A percentile compares a stretch with the other conserved stretches of the same genome.
Evolutionary conservation across 2,888 invertebrate species (phyloP).

Genomic region (Agrochola lychnidis): DNA sequence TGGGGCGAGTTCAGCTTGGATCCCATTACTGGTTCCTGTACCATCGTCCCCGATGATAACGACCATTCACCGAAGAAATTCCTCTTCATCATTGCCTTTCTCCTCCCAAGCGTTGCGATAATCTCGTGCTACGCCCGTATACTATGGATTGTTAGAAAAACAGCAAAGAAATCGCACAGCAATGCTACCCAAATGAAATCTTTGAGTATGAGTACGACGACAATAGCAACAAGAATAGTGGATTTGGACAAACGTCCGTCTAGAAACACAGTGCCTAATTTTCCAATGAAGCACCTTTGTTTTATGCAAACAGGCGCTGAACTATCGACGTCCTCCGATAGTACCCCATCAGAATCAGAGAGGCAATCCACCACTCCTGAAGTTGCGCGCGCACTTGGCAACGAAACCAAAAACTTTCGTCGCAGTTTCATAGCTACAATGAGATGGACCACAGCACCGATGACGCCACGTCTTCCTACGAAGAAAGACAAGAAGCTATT

Average conservation of each 20-base stretch:
- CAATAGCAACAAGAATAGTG: constrained; percentile 58
- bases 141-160: constrained; percentile 94
- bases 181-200: constrained; percentile 76
- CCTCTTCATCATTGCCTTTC: constrained; percentile 95
- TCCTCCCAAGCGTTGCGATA: constrained; percentile 95
- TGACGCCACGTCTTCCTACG: constrained; percentile 92
- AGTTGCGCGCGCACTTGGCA: constrained; percentile 68
- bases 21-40: constrained; percentile 93
- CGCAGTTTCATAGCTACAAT: constrained; percentile 80
- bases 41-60: constrained; percentile 93
- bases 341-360: constrained; percentile 76
- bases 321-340: constrained; percentile 73
- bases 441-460: constrained; percentile 77
- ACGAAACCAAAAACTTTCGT: constrained; percentile 72
- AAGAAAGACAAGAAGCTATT: constrained; percentile 94
- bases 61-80: constrained; percentile 94
- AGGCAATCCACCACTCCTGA: constrained; percentile 75
- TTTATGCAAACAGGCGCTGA: constrained; percentile 74
- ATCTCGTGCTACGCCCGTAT: constrained; percentile 96
- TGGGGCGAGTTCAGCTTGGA: constrained; percentile 96
- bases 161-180: constrained; percentile 91
- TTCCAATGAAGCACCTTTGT: constrained; percentile 61
- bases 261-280: constrained; percentile 52
- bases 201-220: constrained; percentile 68
- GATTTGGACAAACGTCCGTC: constrained; percentile 64